phyloP scores from a whole-genome alignment of 37 sponge, comb jelly and placozoan genomes.

The Ephydatia muelleri region DNA sequence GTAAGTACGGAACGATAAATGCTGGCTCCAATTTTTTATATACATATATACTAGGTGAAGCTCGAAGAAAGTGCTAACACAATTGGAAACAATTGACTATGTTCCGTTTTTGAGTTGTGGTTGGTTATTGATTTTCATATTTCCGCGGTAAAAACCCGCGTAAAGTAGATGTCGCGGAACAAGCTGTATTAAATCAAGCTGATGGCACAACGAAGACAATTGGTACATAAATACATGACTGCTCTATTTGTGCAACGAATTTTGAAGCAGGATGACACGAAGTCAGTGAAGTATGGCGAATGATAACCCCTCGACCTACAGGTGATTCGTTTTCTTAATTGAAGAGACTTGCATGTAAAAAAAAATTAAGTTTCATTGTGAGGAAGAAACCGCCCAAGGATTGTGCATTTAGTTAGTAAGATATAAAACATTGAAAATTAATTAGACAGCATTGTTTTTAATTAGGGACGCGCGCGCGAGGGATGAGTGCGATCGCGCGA shows the following conservation, averaged over 20 bases:
- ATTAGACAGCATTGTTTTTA: neutral
- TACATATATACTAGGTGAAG: neutral
- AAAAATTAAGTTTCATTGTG: neutral
- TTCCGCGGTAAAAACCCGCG: neutral
- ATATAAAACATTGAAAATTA: neutral
- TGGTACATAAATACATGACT: neutral
- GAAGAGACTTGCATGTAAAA: neutral
- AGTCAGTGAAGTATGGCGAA: neutral
- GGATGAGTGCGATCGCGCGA: neutral
- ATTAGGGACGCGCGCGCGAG: neutral
- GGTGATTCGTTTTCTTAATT: neutral
- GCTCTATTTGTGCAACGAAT: neutral
- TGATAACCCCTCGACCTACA: neutral
- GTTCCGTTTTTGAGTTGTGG: neutral
- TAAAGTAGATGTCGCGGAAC: neutral
- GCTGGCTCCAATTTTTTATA: neutral
- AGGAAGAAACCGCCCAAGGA: neutral
- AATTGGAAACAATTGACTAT: neutral
- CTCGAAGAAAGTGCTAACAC: neutral
- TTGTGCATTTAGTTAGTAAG: neutral
- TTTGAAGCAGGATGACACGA: neutral
- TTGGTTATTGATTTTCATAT: neutral
- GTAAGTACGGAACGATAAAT: neutral
- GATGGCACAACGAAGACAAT: neutral
- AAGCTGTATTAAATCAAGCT: slow-evolving; percentile 1